Conservation (phyloP, 2,113 vertebrate genomes). For the Telmatochromis bifrenatus region DNA sequence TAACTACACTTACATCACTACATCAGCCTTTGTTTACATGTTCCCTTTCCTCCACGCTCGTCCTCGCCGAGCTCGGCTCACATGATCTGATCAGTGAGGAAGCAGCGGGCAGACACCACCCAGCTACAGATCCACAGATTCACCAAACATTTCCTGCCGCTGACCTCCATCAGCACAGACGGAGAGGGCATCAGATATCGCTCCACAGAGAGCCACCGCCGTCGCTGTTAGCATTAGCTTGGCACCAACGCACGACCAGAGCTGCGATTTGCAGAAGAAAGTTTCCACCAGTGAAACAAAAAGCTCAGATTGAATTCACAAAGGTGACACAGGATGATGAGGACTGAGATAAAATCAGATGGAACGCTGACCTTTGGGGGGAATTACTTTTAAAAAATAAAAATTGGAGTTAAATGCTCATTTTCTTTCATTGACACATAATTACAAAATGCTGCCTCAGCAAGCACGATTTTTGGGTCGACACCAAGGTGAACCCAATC, state of each 20-base stretch:
- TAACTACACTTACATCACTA: neutral
- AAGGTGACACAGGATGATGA: neutral
- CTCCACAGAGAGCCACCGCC: neutral
- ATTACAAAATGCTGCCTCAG: neutral
- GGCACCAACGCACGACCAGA: neutral
- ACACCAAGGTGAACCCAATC: neutral
- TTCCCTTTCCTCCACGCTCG: neutral
- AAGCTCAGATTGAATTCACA: neutral
- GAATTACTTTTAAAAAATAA: neutral
- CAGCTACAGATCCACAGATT: conserved; percentile 7
- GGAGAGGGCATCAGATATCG: neutral
- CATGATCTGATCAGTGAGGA: neutral
- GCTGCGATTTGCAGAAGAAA: neutral
- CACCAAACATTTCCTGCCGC: conserved; percentile 11
- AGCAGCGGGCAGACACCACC: neutral
- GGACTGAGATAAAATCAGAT: neutral
- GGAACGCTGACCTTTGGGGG: neutral
- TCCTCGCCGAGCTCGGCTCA: neutral
- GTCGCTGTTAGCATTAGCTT: neutral
- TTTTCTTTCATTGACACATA: neutral
- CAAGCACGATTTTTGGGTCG: neutral
- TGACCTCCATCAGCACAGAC: neutral
- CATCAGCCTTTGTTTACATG: neutral
- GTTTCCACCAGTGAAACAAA: neutral
- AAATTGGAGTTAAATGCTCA: neutral